phyloP scores from a whole-genome alignment of 1,140 invertebrate genomes.

The Scaptomyza hsui region DNA sequence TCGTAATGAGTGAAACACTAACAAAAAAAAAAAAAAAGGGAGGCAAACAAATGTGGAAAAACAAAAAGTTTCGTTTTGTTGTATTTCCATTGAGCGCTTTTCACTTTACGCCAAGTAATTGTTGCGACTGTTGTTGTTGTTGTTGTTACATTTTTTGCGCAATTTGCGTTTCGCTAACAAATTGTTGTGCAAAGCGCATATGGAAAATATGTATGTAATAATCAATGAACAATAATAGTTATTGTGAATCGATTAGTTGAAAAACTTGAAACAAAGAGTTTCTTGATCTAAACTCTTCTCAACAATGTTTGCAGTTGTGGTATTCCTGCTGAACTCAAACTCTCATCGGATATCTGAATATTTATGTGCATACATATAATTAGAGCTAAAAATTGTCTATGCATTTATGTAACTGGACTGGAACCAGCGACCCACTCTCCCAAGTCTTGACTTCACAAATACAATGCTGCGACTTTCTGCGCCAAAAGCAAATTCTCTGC shows the following conservation, averaged over 20 bases:
- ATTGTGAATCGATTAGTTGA: constrained; percentile 14
- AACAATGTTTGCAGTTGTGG: too few relatives aligned
- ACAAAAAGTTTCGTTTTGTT: constrained; percentile 20
- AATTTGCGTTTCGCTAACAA: constrained; percentile 23
- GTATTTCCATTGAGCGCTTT: constrained; percentile 32
- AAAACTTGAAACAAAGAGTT: background rate
- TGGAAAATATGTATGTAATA: constrained; percentile 10
- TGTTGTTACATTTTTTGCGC: constrained; percentile 15
- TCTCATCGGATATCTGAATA: constrained; percentile 20
- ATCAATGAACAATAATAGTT: constrained; percentile 13
- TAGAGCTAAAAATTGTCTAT: constrained; percentile 23
- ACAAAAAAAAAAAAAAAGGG: background rate
- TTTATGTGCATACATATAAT: constrained; percentile 1
- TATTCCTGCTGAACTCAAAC: constrained; percentile 1
- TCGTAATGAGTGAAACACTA: constrained; percentile 1
- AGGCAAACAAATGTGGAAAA: constrained; percentile 23
- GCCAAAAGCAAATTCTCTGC: constrained; percentile 18
- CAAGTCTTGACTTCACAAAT: background rate
- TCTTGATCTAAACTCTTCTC: background rate
- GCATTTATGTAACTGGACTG: constrained; percentile 45
- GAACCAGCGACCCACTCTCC: constrained; percentile 9
- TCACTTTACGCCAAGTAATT: constrained; percentile 21
- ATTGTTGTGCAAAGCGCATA: constrained; percentile 8
- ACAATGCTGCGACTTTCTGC: constrained; percentile 39
- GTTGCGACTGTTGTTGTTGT: background rate